Conservation (phyloP, 1,140 invertebrate genomes). For the Idris sp. region DNA sequence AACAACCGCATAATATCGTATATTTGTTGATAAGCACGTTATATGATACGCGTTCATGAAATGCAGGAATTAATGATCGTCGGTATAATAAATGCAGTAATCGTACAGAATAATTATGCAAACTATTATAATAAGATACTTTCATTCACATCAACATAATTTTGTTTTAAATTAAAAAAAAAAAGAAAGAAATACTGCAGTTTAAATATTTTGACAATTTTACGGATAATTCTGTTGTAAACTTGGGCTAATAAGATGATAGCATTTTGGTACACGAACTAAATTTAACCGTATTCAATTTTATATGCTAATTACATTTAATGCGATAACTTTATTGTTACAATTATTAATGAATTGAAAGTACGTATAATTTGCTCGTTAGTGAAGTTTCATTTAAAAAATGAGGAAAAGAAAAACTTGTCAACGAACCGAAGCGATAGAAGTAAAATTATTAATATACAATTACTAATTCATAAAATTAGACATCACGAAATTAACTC, state of each 20-base stretch:
- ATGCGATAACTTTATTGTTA: too few relatives aligned
- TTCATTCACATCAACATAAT: constrained; percentile 51
- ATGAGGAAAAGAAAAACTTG: neutral
- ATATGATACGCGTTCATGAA: constrained; percentile 57
- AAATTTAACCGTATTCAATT: neutral
- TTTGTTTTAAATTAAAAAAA: too few relatives aligned
- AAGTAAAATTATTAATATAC: constrained; percentile 46
- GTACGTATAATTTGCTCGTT: neutral
- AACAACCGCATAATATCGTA: constrained; percentile 63
- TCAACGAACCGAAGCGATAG: constrained; percentile 13
- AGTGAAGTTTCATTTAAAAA: too few relatives aligned
- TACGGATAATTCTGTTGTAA: too few relatives aligned
- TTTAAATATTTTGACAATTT: constrained; percentile 48
- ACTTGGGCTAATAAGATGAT: too few relatives aligned
- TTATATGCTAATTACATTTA: neutral
- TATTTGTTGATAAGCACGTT: constrained; percentile 61
- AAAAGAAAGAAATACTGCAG: too few relatives aligned
- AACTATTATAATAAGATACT: constrained; percentile 50
- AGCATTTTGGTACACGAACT: too few relatives aligned
- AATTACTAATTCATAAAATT: constrained; percentile 56
- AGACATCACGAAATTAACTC: constrained; percentile 53
- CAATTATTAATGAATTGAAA: constrained; percentile 5
- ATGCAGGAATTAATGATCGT: constrained; percentile 59
- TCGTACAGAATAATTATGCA: constrained; percentile 55
- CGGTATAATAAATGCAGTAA: constrained; percentile 60